phyloP scores from a whole-genome alignment of 2,797 vertebrate species.

The Forpus xanthops region DNA sequence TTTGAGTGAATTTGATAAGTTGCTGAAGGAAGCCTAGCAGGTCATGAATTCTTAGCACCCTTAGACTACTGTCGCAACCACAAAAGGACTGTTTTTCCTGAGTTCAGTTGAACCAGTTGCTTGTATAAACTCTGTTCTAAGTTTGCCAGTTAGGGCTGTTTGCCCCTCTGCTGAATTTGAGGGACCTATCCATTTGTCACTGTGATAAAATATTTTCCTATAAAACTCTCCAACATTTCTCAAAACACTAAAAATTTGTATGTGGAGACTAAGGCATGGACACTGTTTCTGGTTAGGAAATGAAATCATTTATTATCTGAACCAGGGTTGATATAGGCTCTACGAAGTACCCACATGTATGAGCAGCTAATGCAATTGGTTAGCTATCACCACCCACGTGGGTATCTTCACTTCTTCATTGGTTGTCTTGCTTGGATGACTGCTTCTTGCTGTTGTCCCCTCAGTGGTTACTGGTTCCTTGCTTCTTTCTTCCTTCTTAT shows the following conservation, averaged over 20 bases:
- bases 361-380: no score
- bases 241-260: not conserved
- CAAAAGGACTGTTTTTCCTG: not conserved
- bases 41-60: not conserved
- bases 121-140: not conserved
- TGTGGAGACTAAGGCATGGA: no score
- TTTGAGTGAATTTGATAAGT: not conserved
- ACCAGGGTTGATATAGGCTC: no score
- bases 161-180: not conserved
- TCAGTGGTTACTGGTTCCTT: no score
- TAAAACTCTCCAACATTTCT: not conserved
- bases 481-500: no score
- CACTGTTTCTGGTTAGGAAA: no score
- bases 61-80: not conserved
- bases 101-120: fast-evolving
- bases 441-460: no score
- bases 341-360: no score
- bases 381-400: no score
- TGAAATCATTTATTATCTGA: no score
- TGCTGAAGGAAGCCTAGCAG: not conserved
- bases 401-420: no score
- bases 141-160: not conserved
- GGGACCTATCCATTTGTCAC: not conserved
- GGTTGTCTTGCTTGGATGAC: no score
- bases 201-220: not conserved